Conservation (phyloP, 2,113 vertebrate species). For the Thunnus maccoyii region DNA sequence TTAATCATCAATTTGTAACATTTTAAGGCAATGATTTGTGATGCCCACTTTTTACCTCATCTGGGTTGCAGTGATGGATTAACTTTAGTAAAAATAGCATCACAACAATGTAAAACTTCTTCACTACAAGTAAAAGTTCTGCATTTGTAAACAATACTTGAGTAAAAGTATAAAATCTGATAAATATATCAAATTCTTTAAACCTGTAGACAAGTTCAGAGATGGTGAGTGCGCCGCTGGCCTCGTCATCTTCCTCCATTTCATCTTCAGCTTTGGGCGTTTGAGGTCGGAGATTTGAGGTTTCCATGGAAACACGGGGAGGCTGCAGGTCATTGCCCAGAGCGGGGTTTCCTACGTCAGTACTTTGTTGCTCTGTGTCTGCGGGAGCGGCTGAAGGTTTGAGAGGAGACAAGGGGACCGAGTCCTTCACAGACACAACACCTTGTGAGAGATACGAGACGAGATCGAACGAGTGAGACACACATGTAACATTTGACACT, state of each 20-base stretch:
- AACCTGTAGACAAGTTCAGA: conserved; percentile 92
- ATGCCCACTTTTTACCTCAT: no score
- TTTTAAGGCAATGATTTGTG: no score
- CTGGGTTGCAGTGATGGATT: no score
- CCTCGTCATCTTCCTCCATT: conserved; percentile 79
- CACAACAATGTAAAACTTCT: no score
- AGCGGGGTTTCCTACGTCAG: conserved; percentile 40
- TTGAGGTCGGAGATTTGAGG: conserved; percentile 67
- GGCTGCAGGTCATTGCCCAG: conserved; percentile 53
- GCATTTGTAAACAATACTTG: no score
- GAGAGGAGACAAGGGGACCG: conserved; percentile 77
- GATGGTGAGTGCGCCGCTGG: conserved; percentile 89
- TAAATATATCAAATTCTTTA: not conserved
- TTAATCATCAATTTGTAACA: no score
- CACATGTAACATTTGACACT: not conserved
- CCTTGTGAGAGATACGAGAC: conserved; percentile 64
- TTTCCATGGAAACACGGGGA: conserved; percentile 73
- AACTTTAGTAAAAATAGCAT: no score
- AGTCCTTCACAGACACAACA: conserved; percentile 78
- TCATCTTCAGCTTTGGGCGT: conserved; percentile 62
- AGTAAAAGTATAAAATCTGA: no score
- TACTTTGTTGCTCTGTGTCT: conserved; percentile 65
- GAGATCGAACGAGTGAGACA: conserved; percentile 1
- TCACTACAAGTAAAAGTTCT: no score
- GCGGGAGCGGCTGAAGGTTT: conserved; percentile 64